Conservation (phyloP, 53 echinoderm and acorn worm species). For the Crossaster papposus region DNA sequence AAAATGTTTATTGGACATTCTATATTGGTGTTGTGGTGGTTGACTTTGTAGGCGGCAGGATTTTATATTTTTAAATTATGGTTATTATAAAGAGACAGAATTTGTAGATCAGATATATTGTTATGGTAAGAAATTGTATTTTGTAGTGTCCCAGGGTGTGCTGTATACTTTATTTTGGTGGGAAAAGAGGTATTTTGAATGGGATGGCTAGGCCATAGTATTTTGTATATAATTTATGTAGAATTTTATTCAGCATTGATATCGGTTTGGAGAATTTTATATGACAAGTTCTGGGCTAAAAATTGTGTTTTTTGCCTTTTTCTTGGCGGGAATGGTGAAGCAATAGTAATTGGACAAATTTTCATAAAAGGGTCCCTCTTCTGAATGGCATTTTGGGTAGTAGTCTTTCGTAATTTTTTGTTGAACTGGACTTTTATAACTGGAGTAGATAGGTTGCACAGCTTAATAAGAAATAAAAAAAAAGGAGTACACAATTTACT, state of each 20-base stretch:
- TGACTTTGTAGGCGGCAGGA: background rate
- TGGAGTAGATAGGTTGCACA: background rate
- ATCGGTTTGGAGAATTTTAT: conserved; percentile 1
- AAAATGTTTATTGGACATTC: background rate
- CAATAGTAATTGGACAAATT: background rate
- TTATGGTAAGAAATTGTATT: conserved; percentile 36
- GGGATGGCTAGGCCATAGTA: conserved; percentile 11
- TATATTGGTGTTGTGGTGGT: conserved; percentile 13
- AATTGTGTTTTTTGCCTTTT: background rate
- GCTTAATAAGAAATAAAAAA: background rate
- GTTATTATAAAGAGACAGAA: conserved; percentile 3
- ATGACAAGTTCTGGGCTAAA: background rate
- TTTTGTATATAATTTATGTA: conserved; percentile 36
- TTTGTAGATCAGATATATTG: conserved; percentile 48
- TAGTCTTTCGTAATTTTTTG: background rate
- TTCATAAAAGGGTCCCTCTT: background rate
- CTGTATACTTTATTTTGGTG: conserved; percentile 27
- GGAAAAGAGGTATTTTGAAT: conserved; percentile 4
- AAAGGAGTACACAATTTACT: background rate
- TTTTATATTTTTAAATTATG: conserved; percentile 32
- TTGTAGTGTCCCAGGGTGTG: conserved; percentile 24
- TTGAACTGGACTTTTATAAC: background rate
- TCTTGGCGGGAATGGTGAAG: background rate
- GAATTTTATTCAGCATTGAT: conserved; percentile 1
- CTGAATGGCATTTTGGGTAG: background rate